Conservation (phyloP, 2,797 vertebrate genomes). For the Scyliorhinus canicula region DNA sequence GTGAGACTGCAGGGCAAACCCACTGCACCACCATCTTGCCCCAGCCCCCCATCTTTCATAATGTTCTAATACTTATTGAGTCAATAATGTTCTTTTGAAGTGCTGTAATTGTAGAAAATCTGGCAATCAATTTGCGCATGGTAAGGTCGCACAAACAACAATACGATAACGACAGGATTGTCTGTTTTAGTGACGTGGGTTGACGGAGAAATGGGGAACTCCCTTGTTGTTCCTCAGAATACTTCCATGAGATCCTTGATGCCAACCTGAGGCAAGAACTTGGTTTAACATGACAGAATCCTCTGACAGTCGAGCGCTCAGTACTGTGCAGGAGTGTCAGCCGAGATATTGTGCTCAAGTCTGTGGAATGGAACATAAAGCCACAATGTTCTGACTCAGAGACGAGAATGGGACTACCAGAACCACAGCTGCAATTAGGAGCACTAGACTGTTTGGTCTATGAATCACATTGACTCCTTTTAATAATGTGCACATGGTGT, state of each 20-base stretch:
- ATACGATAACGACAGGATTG: neutral
- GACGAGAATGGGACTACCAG: neutral
- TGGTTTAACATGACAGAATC: neutral
- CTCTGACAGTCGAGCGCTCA: neutral
- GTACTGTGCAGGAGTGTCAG: neutral
- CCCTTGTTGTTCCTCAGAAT: neutral
- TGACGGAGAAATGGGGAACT: neutral
- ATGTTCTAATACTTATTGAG: neutral
- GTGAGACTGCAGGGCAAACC: too few relatives aligned
- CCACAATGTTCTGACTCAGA: neutral
- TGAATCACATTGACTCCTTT: neutral
- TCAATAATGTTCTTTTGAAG: neutral
- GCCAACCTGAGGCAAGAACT: neutral
- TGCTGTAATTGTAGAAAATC: neutral
- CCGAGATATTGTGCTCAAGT: neutral
- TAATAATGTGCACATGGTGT: too few relatives aligned
- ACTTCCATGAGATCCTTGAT: neutral
- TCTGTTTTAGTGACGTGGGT: neutral
- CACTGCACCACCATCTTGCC: too few relatives aligned
- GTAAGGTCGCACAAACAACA: neutral
- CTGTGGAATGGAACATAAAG: neutral
- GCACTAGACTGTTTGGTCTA: neutral
- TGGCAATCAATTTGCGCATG: too few relatives aligned
- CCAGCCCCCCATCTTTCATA: too few relatives aligned
- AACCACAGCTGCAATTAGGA: neutral